Base-by-base conservation (phyloP, 1,140 invertebrate species). In the Marisa cornuarietis region DNA sequence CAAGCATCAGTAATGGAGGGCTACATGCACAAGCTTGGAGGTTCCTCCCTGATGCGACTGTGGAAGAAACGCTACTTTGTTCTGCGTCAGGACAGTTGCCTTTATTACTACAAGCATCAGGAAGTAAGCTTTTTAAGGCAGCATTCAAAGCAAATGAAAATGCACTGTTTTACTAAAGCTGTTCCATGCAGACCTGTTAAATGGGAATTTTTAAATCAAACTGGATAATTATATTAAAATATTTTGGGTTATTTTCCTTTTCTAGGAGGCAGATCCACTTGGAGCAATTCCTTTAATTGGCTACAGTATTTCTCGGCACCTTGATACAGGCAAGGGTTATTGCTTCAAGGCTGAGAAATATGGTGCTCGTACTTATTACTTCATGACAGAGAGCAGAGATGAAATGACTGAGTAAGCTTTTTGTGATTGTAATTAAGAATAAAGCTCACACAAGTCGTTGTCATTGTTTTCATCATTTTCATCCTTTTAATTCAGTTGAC, bases 41-140 rank as follows among this genome's bases (percentile, higher is more conserved):
- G 79, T 51, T 85, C 85, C 13, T 79, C 83, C 42, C 66, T 85
- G 22, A 69, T 87, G 62, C 83, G 83, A 49, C 85, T 82, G 11
- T 99, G 97, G 97, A 94, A 96, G 73, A 93, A 95, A 71, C 92
- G 97, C 71, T 98, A 96, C 95, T 98, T 98, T 91, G 94, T 95
- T 68, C 92, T 99, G 54, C 95, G 97, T 81, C 93, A 94, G 71
- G 96, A 99, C 91, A 96, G 97, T 90, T 98, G 96, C 91, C 93
- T 99, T 69, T 98, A 98, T 91, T 98, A 96, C 91, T 99, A 58
- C 54, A 58, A 58, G 54, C 54, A 58, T 58, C 54, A 58, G 16
- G 54, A 58, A 18, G 54, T 11, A 58, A 14, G 54, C 54, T 9
- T 14, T 42, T 42, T 42, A 42, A 42, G 31, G 31, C 31, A 42